These are phyloP conservation scores for Magallana nippona DNA, from an alignment of 2,888 invertebrate genomes.

Conservation along the genomic window DNA sequence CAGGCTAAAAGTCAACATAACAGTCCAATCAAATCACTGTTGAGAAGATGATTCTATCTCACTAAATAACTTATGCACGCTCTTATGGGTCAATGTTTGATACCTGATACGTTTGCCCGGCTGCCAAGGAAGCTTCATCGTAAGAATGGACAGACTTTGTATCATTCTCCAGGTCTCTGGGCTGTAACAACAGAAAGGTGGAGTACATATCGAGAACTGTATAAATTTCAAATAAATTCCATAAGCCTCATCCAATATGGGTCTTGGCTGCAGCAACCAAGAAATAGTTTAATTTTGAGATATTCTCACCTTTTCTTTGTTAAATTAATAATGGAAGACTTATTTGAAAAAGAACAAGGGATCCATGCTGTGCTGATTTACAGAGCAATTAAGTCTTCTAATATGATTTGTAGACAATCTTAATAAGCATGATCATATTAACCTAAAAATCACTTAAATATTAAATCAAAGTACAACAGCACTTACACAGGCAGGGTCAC, in stretches of 20 bases:
- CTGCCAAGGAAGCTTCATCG: slow-evolving; percentile 82
- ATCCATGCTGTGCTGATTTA: no score
- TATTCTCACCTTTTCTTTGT: no score
- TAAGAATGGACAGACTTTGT: slow-evolving; percentile 79
- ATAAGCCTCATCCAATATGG: no score
- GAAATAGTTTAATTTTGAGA: no score
- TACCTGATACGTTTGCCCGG: slow-evolving; percentile 30
- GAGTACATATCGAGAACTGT: background rate
- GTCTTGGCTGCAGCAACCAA: no score
- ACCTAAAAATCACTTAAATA: no score
- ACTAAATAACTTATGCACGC: background rate
- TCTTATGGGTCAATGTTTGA: background rate
- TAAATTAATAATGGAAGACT: no score
- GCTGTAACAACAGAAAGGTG: slow-evolving; percentile 58
- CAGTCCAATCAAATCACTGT: background rate
- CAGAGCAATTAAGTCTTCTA: no score
- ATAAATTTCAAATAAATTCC: no score
- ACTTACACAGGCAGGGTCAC: slow-evolving; percentile 74
- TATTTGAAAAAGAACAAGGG: no score
- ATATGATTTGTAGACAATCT: no score
- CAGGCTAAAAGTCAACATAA: background rate
- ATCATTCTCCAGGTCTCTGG: slow-evolving; percentile 69
- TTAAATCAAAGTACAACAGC: background rate
- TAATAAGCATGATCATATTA: no score
- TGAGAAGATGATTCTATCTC: background rate